Percentiles rank a stretch among this genome's conserved stretches.
phyloP scores from a whole-genome alignment of 2,113 vertebrate species.

The Lampris megalopsis region DNA sequence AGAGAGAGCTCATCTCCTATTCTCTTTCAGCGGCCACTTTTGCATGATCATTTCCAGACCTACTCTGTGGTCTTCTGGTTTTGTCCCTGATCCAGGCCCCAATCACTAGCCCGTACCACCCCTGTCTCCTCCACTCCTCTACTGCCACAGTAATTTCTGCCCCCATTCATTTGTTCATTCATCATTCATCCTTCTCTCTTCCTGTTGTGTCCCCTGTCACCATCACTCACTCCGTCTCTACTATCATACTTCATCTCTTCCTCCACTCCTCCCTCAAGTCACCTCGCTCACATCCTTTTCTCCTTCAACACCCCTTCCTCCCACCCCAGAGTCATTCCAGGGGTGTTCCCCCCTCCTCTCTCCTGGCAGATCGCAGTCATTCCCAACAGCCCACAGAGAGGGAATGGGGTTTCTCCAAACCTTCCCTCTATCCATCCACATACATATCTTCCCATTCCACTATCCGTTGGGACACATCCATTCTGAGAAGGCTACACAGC shows the following conservation, averaged over 20 bases:
- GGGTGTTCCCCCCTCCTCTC: conserved; percentile 43
- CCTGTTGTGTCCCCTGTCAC: conserved; percentile 13
- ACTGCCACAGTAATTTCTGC: conserved; percentile 20
- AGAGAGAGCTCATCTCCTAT: background rate
- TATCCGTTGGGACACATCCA: conserved; percentile 19
- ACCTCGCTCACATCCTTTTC: background rate
- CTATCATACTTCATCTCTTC: background rate
- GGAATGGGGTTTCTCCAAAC: conserved; percentile 67
- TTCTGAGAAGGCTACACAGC: conserved; percentile 33
- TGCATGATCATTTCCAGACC: conserved; percentile 73
- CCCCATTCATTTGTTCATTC: conserved; percentile 32
- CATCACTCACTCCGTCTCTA: background rate
- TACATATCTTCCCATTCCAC: conserved; percentile 2
- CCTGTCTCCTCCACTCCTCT: background rate
- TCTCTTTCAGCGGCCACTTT: conserved; percentile 20
- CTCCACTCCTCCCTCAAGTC: background rate
- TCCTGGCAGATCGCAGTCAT: conserved; percentile 70
- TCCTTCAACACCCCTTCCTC: conserved; percentile 5
- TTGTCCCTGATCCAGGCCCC: conserved; percentile 50
- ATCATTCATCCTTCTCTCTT: conserved; percentile 5
- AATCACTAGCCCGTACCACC: background rate
- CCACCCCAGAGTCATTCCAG: conserved; percentile 24
- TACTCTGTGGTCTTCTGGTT: conserved; percentile 39
- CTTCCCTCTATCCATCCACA: conserved; percentile 30
- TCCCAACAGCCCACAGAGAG: conserved; percentile 67